Percentiles rank a stretch among this genome's conserved stretches.
phyloP scores from a whole-genome alignment of 1,140 invertebrate species.

The Drosophila grimshawi region DNA sequence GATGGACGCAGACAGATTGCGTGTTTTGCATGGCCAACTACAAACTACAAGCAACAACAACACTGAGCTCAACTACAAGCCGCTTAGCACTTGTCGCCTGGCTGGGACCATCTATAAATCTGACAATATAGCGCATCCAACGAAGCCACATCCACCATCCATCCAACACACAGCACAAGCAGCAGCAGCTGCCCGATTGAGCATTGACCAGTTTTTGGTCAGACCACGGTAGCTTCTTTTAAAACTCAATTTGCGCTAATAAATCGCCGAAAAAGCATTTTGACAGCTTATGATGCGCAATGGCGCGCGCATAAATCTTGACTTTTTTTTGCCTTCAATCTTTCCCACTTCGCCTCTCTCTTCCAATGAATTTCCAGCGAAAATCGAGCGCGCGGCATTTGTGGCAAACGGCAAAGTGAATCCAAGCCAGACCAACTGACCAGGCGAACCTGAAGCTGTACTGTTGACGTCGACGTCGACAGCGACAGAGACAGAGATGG shows the following conservation, averaged over 20 bases:
- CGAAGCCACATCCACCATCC: not conserved
- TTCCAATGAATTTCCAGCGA: conserved; percentile 63
- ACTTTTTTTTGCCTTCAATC: conserved; percentile 12
- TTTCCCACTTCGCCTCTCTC: conserved; percentile 15
- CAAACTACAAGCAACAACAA: conserved; percentile 26
- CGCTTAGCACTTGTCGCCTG: conserved; percentile 49
- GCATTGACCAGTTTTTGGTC: conserved; percentile 12
- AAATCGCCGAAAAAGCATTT: conserved; percentile 81
- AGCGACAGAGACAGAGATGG: not conserved
- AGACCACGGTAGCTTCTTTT: conserved; percentile 63
- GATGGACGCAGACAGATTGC: conserved; percentile 71
- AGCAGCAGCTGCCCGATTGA: conserved; percentile 25
- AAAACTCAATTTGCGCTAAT: conserved; percentile 83
- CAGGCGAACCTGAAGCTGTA: conserved; percentile 5
- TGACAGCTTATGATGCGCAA: conserved; percentile 82
- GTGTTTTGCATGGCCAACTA: conserved; percentile 66
- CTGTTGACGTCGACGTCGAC: conserved; percentile 6
- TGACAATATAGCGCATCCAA: conserved; percentile 3
- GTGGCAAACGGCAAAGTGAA: conserved; percentile 55
- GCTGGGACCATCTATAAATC: conserved; percentile 58
- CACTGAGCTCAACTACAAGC: conserved; percentile 20
- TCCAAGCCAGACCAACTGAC: conserved; percentile 9
- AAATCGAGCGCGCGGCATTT: conserved; percentile 61
- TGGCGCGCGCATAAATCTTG: conserved; percentile 78
- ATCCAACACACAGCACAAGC: not conserved